Percentiles rank a stretch among this genome's conserved stretches.
These are phyloP conservation scores for Thereva unica DNA, from an alignment of 2,888 invertebrate species.

Conservation along the genomic window DNA sequence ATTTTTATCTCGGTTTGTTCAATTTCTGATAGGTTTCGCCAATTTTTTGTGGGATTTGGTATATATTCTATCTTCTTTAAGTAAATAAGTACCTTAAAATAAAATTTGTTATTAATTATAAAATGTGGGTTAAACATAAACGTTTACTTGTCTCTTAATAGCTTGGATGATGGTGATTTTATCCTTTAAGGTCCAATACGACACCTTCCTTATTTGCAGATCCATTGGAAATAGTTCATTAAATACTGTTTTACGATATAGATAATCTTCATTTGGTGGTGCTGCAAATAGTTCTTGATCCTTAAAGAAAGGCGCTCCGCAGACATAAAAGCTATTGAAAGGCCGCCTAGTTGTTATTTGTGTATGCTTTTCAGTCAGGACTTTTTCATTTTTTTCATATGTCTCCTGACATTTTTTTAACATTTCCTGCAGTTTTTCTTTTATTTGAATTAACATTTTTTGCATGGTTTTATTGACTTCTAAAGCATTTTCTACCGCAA, in stretches of 20 bases:
- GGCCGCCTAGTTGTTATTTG: not conserved
- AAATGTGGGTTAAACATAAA: no score
- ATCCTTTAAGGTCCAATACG: slow-evolving; percentile 64
- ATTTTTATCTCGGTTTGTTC: slow-evolving; percentile 42
- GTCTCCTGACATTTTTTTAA: slow-evolving; percentile 45
- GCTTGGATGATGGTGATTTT: slow-evolving; percentile 61
- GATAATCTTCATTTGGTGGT: slow-evolving; percentile 66
- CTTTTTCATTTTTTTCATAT: slow-evolving; percentile 47
- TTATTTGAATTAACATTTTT: slow-evolving; percentile 46
- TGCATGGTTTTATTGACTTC: slow-evolving; percentile 50
- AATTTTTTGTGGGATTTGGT: slow-evolving; percentile 14
- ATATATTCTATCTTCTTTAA: slow-evolving; percentile 17
- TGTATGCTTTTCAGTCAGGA: slow-evolving; percentile 38
- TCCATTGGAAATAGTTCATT: slow-evolving; percentile 59
- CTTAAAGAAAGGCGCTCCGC: slow-evolving; percentile 71
- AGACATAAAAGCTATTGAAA: slow-evolving; percentile 49
- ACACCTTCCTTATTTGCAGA: slow-evolving; percentile 54
- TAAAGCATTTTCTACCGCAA: slow-evolving; percentile 46
- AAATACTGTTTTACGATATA: slow-evolving; percentile 53
- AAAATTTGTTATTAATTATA: no score
- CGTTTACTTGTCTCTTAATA: slow-evolving; percentile 58
- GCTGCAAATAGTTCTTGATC: slow-evolving; percentile 62
- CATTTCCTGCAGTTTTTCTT: slow-evolving; percentile 44
- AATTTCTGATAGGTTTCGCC: slow-evolving; percentile 29
- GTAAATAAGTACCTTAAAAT: not conserved